Percentiles rank a stretch among this genome's conserved stretches.
Conservation (phyloP, 2,113 vertebrate genomes). For the Rhabdornis inornatus region DNA sequence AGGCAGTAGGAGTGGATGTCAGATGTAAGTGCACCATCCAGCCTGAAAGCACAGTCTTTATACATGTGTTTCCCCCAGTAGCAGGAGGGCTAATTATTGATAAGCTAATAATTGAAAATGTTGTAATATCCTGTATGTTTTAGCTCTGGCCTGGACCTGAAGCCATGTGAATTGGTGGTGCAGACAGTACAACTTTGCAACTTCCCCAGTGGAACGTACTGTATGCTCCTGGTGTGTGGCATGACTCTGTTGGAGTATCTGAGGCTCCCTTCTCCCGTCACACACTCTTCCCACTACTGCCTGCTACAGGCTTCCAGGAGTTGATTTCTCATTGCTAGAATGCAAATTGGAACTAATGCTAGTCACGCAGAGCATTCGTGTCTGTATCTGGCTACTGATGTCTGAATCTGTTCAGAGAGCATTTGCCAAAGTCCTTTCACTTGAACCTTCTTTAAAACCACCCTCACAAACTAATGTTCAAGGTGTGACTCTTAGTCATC, state of each 20-base stretch:
- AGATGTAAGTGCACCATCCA: not conserved
- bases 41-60: not conserved
- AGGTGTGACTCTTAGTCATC: not conserved
- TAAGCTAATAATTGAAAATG: not conserved
- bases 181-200: not conserved
- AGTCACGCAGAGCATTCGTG: not conserved
- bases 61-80: not conserved
- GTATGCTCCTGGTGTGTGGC: not conserved
- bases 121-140: not conserved
- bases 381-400: not conserved
- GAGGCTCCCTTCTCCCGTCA: not conserved
- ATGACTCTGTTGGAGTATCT: not conserved
- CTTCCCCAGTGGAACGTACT: not conserved
- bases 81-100: not conserved
- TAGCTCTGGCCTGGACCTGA: not conserved
- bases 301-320: not conserved
- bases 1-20: not conserved
- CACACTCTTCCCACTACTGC: not conserved
- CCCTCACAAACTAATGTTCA: not conserved
- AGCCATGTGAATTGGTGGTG: not conserved
- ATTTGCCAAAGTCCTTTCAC: not conserved
- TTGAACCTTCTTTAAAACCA: not conserved
- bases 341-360: not conserved
- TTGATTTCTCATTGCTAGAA: not conserved
- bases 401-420: not conserved